Evolutionary conservation across 1,140 invertebrate species (phyloP), one percentile per base, ranked within the genome.

Genomic region (Elymnias hypermnestra): DNA sequence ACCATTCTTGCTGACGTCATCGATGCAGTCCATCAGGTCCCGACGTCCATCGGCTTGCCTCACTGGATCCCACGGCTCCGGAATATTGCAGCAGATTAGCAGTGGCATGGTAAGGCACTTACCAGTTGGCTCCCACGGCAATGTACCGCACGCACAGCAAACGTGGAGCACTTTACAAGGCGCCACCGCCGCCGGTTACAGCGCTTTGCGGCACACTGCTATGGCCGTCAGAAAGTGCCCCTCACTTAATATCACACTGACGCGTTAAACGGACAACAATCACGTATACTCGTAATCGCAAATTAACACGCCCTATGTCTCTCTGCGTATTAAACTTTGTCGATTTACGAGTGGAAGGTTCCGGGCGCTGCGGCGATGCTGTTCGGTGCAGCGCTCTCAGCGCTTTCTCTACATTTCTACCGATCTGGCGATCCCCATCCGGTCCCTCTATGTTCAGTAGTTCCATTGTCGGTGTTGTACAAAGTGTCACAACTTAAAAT

Each of bases 11-110:
- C 87, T 94, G 51, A 93, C 92, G 43, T 92, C 92, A 28, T 94
- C 93, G 51, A 93, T 94, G 92, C 93, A 91, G 83, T 94, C 93
- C 55, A 92, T 95, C 75, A 89, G 93, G 13, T 93, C 93, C 31
- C 89, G 94, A 1, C 89, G 94, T n/a, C 91, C 93, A 2, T 93
- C 92, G 8, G 90, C 91, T 2, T 89, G 90, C 75, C 65, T 88
- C 49, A 86, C 84, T 72, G 81, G 90, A 81, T 91, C 91, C 37
- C 91, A 92, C 64, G 92, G 92, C 59, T 90, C 90, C 39, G 93
- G 93, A 23, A 86, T 95, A 18, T 86, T 95, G 44, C 93, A 95
- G 66, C 93, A 95, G 79, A 87, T 95, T 78, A 93, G 94, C 89
- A 91, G 91, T 83, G 94, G 94, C 56, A 63, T 83, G 79, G 79